Conservation (phyloP, 1,140 invertebrate species). For the Scaptomyza hsui region DNA sequence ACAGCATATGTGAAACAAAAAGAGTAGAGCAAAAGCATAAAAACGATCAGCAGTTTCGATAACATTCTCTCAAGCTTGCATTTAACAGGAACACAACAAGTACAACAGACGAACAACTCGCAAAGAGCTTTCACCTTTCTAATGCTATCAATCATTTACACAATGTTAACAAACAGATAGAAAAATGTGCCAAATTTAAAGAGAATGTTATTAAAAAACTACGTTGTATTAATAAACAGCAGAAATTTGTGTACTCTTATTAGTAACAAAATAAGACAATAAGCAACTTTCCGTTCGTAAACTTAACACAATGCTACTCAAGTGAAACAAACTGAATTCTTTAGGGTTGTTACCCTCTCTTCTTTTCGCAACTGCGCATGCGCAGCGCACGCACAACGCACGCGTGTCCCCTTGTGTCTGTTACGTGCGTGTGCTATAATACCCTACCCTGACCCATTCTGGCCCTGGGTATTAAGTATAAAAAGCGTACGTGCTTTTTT, state of each 20-base stretch:
- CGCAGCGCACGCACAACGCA: neutral
- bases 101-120: conserved; percentile 5
- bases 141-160: conserved; percentile 36
- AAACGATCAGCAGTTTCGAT: neutral
- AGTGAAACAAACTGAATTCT: too few species aligned
- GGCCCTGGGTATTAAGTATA: neutral
- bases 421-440: neutral
- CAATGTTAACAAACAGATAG: neutral
- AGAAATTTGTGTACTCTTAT: too few species aligned
- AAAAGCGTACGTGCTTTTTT: conserved; percentile 39
- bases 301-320: too few species aligned
- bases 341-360: too few species aligned
- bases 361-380: neutral
- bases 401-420: neutral
- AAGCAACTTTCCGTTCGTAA: too few species aligned
- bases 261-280: too few species aligned
- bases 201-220: neutral
- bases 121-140: conserved; percentile 42
- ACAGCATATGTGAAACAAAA: neutral
- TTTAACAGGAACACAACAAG: neutral
- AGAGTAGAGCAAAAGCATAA: neutral
- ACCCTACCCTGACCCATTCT: neutral
- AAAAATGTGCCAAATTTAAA: neutral
- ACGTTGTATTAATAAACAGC: too few species aligned
- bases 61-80: conserved; percentile 1